Evolutionary conservation across 2,797 vertebrate genomes (phyloP).

Genomic region (Hippopotamyrus pictus): DNA sequence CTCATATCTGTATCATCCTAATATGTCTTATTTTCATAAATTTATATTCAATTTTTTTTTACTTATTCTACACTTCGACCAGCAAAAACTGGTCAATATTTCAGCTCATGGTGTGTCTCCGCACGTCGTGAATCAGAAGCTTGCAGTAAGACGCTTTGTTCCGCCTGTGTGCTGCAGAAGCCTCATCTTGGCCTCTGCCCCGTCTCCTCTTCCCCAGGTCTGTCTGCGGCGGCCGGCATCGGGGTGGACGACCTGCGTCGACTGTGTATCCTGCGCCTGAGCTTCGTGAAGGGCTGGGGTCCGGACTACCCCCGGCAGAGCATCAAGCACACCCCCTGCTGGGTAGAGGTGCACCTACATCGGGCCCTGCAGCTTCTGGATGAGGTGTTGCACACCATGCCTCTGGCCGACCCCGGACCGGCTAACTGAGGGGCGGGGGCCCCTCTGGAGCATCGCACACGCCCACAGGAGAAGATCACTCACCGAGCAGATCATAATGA

Average conservation of each 20-base stretch:
- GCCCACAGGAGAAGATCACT: neutral
- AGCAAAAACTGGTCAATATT: neutral
- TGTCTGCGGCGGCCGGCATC: conserved; percentile 65
- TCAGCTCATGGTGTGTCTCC: neutral
- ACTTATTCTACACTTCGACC: neutral
- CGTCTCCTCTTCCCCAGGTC: conserved; percentile 42
- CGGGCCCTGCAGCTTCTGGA: conserved; percentile 70
- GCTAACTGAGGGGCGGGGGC: conserved; percentile 47
- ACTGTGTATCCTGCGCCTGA: conserved; percentile 68
- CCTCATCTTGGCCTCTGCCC: neutral
- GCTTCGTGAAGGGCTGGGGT: conserved; percentile 75
- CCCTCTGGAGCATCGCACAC: neutral
- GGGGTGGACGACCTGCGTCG: conserved; percentile 67
- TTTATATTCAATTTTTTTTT: neutral
- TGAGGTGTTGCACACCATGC: conserved; percentile 73
- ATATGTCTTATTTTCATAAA: neutral
- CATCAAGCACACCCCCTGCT: conserved; percentile 75
- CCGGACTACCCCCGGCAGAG: conserved; percentile 70
- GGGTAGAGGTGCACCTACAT: conserved; percentile 74
- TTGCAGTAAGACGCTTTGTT: neutral
- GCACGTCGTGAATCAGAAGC: neutral
- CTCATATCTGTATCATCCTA: neutral
- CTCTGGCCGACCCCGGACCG: conserved; percentile 56
- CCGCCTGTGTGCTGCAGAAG: neutral
- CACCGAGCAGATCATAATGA: neutral